Conservation (phyloP, 1,140 invertebrate species). For the Megalopta genalis region DNA sequence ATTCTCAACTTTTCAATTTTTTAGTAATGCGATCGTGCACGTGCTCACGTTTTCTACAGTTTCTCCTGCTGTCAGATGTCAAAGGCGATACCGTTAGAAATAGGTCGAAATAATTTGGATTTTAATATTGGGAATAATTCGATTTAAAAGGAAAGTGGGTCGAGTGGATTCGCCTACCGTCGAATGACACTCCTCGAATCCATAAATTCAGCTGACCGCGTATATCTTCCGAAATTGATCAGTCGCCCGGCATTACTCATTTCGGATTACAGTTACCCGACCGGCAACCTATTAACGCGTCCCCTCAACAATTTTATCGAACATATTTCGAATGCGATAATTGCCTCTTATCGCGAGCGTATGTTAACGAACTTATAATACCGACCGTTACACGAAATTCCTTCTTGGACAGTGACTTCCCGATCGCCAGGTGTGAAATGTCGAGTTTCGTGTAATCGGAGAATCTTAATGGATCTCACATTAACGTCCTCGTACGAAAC, state of each 20-base stretch:
- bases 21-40: too few relatives aligned
- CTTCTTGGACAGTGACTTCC: not conserved
- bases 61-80: too few relatives aligned
- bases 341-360: conserved; percentile 4
- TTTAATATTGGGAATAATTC: not conserved
- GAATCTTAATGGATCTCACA: not conserved
- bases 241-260: conserved; percentile 24
- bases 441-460: not conserved
- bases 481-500: not conserved
- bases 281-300: conserved; percentile 2
- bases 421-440: not conserved
- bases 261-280: conserved; percentile 20
- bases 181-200: conserved; percentile 13
- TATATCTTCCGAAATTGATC: conserved; percentile 43
- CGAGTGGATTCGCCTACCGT: conserved; percentile 25
- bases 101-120: too few relatives aligned
- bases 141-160: conserved; percentile 1
- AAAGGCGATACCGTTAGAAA: too few relatives aligned
- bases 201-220: conserved; percentile 39
- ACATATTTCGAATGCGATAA: conserved; percentile 9
- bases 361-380: conserved; percentile 7
- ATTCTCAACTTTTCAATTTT: too few relatives aligned
- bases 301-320: conserved; percentile 6
- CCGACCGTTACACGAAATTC: conserved; percentile 11
- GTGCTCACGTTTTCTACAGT: too few relatives aligned